These are phyloP conservation scores for Panagrolaimus sp. DNA, from an alignment of 1,140 invertebrate species.

Conservation along the genomic window DNA sequence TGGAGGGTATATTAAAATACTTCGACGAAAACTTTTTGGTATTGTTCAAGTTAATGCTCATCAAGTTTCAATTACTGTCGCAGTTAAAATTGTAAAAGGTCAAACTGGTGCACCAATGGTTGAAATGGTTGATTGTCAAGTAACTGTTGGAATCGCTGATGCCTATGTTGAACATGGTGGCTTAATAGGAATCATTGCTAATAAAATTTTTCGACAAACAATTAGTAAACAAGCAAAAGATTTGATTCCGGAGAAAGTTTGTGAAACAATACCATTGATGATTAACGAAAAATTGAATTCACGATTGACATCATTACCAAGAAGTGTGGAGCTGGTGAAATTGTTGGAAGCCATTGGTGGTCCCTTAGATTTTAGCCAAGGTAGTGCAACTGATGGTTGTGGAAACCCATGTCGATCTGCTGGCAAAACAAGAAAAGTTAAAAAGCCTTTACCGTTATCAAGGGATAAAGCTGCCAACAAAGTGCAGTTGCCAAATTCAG, in stretches of 20 bases:
- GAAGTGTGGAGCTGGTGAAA: constrained; percentile 44
- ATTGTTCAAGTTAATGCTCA: constrained; percentile 56
- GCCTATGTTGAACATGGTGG: constrained; percentile 57
- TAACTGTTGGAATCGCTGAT: constrained; percentile 50
- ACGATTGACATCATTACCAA: constrained; percentile 43
- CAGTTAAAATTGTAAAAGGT: constrained; percentile 36
- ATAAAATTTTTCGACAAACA: constrained; percentile 48
- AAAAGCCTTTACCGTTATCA: background rate
- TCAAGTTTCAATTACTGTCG: constrained; percentile 48
- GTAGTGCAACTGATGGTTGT: constrained; percentile 12
- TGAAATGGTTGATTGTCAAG: constrained; percentile 39
- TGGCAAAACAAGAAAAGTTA: background rate
- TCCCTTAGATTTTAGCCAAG: constrained; percentile 27
- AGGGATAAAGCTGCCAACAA: too few species aligned
- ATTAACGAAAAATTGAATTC: constrained; percentile 51
- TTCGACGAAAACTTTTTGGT: constrained; percentile 51
- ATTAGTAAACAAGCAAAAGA: constrained; percentile 41
- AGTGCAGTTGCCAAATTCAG: too few species aligned
- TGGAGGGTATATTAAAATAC: constrained; percentile 51
- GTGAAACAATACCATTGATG: constrained; percentile 41
- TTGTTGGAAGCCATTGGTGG: constrained; percentile 34
- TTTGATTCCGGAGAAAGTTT: constrained; percentile 49
- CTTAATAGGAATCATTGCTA: constrained; percentile 54
- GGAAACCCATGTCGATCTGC: background rate
- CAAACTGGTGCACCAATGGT: constrained; percentile 40